A percentile compares a stretch with the other conserved stretches of the same genome.
phyloP scores from a whole-genome alignment of 2,113 vertebrate genomes.

The Ramphastos sulfuratus region DNA sequence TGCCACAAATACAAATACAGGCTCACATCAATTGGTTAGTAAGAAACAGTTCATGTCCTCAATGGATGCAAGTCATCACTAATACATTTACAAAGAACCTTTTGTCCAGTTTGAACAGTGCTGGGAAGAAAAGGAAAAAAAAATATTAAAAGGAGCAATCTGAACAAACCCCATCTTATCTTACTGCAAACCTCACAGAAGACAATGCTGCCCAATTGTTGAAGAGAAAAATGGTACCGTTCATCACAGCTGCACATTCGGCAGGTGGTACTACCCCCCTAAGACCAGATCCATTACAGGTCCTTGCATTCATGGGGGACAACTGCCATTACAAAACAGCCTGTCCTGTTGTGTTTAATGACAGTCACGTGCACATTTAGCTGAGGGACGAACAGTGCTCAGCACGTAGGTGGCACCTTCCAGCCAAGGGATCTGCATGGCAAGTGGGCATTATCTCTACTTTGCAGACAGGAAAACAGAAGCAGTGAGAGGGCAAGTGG shows the following conservation, averaged over 20 bases:
- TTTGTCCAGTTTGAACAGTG: conserved; percentile 59
- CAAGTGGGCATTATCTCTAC: conserved; percentile 44
- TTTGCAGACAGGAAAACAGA: conserved; percentile 33
- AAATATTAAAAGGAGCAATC: not conserved
- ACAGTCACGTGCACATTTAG: not conserved
- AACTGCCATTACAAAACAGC: not conserved
- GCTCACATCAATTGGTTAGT: not conserved
- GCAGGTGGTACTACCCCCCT: not conserved
- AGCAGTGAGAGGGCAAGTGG: not conserved
- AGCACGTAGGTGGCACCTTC: conserved; percentile 16
- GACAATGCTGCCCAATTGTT: not conserved
- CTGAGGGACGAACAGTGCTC: not conserved
- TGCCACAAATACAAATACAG: not conserved
- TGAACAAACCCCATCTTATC: conserved; percentile 63
- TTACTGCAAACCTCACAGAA: conserved; percentile 38
- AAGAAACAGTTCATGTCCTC: not conserved
- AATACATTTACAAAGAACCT: conserved; percentile 14
- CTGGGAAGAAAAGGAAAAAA: not conserved
- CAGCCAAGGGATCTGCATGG: conserved; percentile 3
- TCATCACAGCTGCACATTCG: not conserved
- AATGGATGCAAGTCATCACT: not conserved
- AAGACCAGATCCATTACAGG: not conserved
- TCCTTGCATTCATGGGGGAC: conserved; percentile 13
- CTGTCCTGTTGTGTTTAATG: not conserved
- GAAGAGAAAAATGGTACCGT: conserved; percentile 21